Evolutionary conservation across 1,140 invertebrate genomes (phyloP), one percentile per base, ranked within the genome.

Genomic region (Aethina tumida): DNA sequence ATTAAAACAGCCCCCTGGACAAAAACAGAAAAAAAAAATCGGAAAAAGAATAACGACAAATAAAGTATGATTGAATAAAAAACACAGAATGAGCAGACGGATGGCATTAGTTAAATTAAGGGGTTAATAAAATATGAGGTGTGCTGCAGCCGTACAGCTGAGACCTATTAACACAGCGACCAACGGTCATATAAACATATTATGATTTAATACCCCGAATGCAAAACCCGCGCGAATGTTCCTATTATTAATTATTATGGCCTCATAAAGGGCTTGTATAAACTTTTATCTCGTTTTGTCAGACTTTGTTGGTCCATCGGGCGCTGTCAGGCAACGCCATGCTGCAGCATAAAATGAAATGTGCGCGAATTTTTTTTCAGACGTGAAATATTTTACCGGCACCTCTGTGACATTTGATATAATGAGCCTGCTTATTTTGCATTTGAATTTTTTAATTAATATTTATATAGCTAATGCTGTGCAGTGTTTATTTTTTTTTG

Each of bases 221-320:
- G 32, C 39, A 30, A 38, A 27, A 30, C 13, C 18, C 19, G 32
- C 9, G 33, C 28, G 40, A 35, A 39, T 36, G 47, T 38, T 34
- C 38, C 30, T 43, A 40, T 47, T 50, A 50, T 50, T 50, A 50
- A 50, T 50, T 50, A 50, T 50, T 50, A 50, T 45, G 48, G 35
- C 45, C 48, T 41, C 48, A 45, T 50, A 50, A 50, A 50, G 48
- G 48, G 48, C 38, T 36, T 50, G 45, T 45, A 47, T 44, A 41
- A 41, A 50, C 45, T 50, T 50, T 50, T 50, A 50, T 50, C 48
- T 50, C 48, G 45, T 47, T 50, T 50, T 50, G 48, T 50, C 45
- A 47, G 48, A 50, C 48, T 50, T 50, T 47, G 48, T 50, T 40
- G 43, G 47, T 46, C 48, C 45, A 45, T 39, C 35, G 47, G 44